A percentile compares a stretch with the other conserved stretches of the same genome.
Evolutionary conservation across 2,797 vertebrate species (phyloP).

Genomic region (Carduelis carduelis): DNA sequence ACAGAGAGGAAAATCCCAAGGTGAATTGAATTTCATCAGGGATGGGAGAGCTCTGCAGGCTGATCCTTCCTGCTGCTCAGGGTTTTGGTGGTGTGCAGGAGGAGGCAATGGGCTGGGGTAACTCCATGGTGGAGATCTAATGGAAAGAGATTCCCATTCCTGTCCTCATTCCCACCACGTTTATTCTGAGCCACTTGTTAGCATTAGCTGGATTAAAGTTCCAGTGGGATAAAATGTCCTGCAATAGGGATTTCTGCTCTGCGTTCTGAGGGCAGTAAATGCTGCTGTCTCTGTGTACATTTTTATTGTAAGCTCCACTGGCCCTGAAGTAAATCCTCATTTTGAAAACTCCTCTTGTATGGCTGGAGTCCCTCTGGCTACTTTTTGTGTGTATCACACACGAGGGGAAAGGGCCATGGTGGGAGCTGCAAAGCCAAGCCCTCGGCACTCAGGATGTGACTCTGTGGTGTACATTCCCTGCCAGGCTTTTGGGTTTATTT

Average conservation of each 20-base stretch:
- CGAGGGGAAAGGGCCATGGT: accelerated
- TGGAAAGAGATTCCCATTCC: not conserved
- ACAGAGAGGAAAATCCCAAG: accelerated
- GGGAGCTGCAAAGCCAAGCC: not conserved
- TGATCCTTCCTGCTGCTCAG: not conserved
- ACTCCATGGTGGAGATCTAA: not conserved
- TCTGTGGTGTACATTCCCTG: not conserved
- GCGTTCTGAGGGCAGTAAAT: not conserved
- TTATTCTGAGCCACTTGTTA: not conserved
- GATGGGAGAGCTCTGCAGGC: not conserved
- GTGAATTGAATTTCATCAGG: not conserved
- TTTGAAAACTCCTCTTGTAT: not conserved
- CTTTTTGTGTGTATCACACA: not conserved
- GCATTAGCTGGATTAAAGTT: not conserved
- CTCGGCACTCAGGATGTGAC: not conserved
- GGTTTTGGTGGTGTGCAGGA: not conserved
- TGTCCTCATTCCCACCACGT: not conserved
- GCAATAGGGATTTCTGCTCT: not conserved
- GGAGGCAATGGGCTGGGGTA: not conserved
- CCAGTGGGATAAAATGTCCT: not conserved
- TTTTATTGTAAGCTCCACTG: not conserved
- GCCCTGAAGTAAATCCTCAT: not conserved
- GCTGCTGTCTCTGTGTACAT: not conserved
- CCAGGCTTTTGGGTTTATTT: not conserved
- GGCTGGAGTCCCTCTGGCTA: not conserved